These are phyloP conservation scores for Malachius bipustulatus DNA, from an alignment of 2,888 invertebrate species.

Conservation along the genomic window DNA sequence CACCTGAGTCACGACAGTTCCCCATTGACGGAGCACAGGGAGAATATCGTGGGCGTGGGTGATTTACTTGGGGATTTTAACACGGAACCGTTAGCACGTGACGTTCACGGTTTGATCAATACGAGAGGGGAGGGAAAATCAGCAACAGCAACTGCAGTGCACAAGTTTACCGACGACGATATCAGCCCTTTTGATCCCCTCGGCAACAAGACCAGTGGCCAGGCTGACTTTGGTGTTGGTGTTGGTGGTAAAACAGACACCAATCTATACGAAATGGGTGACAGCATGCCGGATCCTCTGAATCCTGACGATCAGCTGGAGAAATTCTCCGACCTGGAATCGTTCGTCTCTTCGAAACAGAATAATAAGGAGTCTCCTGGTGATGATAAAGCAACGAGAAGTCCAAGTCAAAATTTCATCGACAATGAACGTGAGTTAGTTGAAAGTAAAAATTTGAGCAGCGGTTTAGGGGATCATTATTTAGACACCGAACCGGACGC, in stretches of 20 bases:
- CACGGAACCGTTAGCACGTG: slow-evolving; percentile 24
- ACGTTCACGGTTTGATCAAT: slow-evolving; percentile 31
- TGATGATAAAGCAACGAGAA: slow-evolving; percentile 19
- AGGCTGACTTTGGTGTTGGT: slow-evolving; percentile 6
- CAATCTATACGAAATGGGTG: slow-evolving; percentile 31
- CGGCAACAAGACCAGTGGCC: too few relatives aligned
- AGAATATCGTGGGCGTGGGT: slow-evolving; percentile 26
- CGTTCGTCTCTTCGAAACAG: slow-evolving; percentile 17
- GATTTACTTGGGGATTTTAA: slow-evolving; percentile 33
- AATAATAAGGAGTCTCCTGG: slow-evolving; percentile 18
- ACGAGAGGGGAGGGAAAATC: slow-evolving; percentile 34
- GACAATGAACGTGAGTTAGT: slow-evolving; percentile 28
- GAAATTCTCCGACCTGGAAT: slow-evolving; percentile 27
- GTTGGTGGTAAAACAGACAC: slow-evolving; percentile 28
- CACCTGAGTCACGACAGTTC: slow-evolving; percentile 53
- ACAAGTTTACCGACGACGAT: slow-evolving; percentile 22
- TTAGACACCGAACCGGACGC: slow-evolving; percentile 45
- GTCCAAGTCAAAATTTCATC: slow-evolving; percentile 30
- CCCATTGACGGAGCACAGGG: slow-evolving; percentile 32
- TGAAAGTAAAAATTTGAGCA: slow-evolving; percentile 17
- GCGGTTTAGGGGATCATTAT: slow-evolving; percentile 42
- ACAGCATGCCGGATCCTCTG: slow-evolving; percentile 31
- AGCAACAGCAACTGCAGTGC: slow-evolving; percentile 26
- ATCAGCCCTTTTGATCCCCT: slow-evolving; percentile 18
- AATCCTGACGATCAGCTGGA: slow-evolving; percentile 30